Evolutionary conservation across 2,888 invertebrate species (phyloP).

Genomic region (Drosophila fulvimacula): DNA sequence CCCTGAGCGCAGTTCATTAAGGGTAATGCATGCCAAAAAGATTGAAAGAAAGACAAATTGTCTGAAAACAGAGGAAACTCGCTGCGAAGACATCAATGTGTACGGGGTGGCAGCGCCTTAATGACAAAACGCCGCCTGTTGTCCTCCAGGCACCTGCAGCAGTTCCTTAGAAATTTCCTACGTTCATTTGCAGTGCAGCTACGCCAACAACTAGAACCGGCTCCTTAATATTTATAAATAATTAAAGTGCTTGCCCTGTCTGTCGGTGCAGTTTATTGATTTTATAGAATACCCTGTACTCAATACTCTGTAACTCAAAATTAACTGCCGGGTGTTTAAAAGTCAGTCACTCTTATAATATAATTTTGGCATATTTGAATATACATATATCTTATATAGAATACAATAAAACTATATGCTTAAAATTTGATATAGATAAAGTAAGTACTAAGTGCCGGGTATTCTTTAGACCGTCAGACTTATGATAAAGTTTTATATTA

Average conservation of each 20-base stretch:
- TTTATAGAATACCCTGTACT: slow-evolving; percentile 20
- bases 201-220: not conserved
- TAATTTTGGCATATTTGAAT: not conserved
- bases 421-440: not conserved
- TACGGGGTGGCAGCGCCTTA: slow-evolving; percentile 27
- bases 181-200: slow-evolving; percentile 31
- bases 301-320: not conserved
- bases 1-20: slow-evolving; percentile 66
- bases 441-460: not conserved
- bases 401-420: not conserved
- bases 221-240: slow-evolving; percentile 60
- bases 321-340: not conserved
- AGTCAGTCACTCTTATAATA: not conserved
- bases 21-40: slow-evolving; percentile 74
- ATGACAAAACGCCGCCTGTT: slow-evolving; percentile 39
- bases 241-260: slow-evolving; percentile 52
- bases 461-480: too few relatives aligned
- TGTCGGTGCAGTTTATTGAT: slow-evolving; percentile 51
- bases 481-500: too few relatives aligned
- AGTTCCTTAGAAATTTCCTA: slow-evolving; percentile 52
- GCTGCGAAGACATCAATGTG: slow-evolving; percentile 22
- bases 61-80: slow-evolving; percentile 35
- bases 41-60: slow-evolving; percentile 65
- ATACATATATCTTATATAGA: not conserved
- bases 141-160: slow-evolving; percentile 61